Evolutionary conservation across 2,113 vertebrate species (phyloP).

Genomic region (Xenopus borealis): DNA sequence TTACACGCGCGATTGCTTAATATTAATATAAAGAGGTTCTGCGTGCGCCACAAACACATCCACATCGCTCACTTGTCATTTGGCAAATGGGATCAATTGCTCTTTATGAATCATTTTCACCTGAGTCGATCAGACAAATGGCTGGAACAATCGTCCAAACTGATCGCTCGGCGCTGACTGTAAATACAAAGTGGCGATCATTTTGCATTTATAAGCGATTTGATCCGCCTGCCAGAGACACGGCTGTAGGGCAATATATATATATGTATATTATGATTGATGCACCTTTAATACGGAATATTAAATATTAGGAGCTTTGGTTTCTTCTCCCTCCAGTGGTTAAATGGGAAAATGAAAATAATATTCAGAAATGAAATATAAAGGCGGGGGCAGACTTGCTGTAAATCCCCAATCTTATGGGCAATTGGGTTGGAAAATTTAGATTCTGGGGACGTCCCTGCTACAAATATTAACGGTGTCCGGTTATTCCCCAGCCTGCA

Average conservation of each 20-base stretch:
- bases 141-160: not conserved
- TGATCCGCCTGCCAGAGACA: not conserved
- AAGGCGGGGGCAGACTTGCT: not conserved
- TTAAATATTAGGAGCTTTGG: not conserved
- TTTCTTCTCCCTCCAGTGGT: not conserved
- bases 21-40: no score
- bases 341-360: not conserved
- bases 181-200: not conserved
- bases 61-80: not conserved
- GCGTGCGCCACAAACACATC: not conserved
- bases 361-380: not conserved
- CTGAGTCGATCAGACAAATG: not conserved
- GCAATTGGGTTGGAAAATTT: no score
- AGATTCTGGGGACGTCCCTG: no score
- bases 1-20: constrained; percentile 14
- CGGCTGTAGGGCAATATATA: not conserved
- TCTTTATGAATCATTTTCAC: constrained; percentile 14
- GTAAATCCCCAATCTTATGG: not conserved
- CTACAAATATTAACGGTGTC: no score
- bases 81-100: not conserved
- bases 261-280: not conserved
- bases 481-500: no score
- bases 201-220: not conserved
- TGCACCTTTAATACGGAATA: not conserved
- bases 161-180: not conserved